Percentiles rank a stretch among this genome's conserved stretches.
These are phyloP conservation scores for Pipistrellus pipistrellus DNA, from an alignment of 2,797 vertebrate species.

Conservation along the genomic window DNA sequence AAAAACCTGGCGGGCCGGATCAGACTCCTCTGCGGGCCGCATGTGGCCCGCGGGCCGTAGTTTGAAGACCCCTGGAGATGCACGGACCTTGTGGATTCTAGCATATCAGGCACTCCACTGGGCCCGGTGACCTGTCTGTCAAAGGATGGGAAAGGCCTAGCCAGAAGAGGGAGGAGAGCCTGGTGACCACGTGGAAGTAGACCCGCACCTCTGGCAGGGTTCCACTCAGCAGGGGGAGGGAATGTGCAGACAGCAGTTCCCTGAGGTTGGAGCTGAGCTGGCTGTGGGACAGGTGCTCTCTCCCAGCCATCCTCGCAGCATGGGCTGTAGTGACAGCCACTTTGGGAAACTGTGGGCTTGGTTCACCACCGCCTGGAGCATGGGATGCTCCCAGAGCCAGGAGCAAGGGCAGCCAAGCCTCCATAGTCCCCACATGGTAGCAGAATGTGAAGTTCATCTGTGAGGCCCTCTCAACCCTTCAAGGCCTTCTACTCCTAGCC, in stretches of 20 bases:
- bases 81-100: neutral
- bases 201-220: neutral
- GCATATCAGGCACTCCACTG: neutral
- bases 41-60: too few species aligned
- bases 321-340: neutral
- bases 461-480: neutral
- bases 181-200: fast-evolving
- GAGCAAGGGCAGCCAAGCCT: neutral
- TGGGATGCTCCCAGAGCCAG: neutral
- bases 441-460: fast-evolving
- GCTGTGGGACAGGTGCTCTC: neutral
- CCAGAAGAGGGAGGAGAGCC: neutral
- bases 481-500: neutral
- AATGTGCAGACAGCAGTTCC: neutral
- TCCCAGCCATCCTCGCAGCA: neutral
- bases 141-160: neutral
- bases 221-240: neutral
- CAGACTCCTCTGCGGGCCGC: too few species aligned
- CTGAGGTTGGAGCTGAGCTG: neutral
- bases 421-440: too few species aligned
- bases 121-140: neutral
- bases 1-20: too few species aligned
- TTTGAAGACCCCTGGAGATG: too few species aligned
- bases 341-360: conserved; percentile 9
- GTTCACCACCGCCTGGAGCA: neutral